A percentile compares a stretch with the other conserved stretches of the same genome.
Evolutionary conservation across 1,140 invertebrate genomes (phyloP).

Genomic region (Chironomus tepperi): DNA sequence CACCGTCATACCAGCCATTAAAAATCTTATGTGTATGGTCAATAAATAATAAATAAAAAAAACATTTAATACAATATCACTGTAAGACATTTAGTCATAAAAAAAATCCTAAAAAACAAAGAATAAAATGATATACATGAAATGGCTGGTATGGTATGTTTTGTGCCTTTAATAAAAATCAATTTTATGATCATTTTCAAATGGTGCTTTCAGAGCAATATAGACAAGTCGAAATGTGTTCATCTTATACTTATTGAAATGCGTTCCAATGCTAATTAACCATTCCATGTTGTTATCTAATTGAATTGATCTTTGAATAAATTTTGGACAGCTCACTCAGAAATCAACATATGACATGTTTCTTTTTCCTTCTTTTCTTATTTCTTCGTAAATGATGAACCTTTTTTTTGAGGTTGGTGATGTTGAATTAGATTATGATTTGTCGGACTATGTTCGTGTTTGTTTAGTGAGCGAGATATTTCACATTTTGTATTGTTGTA

Average conservation of each 20-base stretch:
- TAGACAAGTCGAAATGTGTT: background rate
- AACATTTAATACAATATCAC: too few species aligned
- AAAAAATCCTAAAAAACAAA: background rate
- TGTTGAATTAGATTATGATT: too few species aligned
- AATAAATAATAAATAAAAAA: too few species aligned
- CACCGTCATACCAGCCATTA: too few species aligned
- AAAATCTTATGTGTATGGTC: too few species aligned
- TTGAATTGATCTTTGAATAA: background rate
- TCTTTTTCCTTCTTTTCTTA: background rate
- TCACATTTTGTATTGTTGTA: too few species aligned
- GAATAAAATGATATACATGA: background rate
- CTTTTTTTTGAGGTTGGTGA: too few species aligned
- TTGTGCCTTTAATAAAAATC: background rate
- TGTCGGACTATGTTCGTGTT: too few species aligned
- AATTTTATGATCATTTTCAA: conserved; percentile 9
- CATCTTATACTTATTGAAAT: conserved; percentile 3
- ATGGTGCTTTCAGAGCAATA: background rate
- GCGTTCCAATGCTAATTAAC: conserved; percentile 12
- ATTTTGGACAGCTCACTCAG: conserved; percentile 5
- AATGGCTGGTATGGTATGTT: background rate
- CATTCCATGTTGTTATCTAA: conserved; percentile 7
- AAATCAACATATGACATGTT: conserved; percentile 7
- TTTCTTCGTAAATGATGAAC: too few species aligned
- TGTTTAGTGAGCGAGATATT: too few species aligned
- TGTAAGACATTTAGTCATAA: too few species aligned